Base-by-base conservation (phyloP, 2,888 invertebrate species). In the Daptonema setosum region DNA sequence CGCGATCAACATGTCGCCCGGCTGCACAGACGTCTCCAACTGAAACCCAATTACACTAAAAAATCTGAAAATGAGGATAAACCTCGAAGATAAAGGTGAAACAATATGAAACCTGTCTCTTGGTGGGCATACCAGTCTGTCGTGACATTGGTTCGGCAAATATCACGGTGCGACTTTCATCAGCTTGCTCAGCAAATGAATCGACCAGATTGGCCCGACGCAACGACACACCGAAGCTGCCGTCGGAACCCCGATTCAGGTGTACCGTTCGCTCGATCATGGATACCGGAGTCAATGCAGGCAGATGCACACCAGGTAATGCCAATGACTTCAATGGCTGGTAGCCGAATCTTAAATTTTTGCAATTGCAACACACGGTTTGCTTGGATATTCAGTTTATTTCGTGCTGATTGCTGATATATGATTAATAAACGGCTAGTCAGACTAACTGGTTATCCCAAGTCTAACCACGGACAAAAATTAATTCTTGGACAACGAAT, bases 181-280 rank as follows among this genome's bases (percentile, higher is more conserved):
- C 55, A 5, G n/a, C 14, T n/a, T 25, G 28, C 8, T 25, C 22
- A 5, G 24, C 5, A n/a, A n/a, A 24, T 5, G 11, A 11, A 24
- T n/a, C 48, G 11, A 48, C 25, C n/a, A 25, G n/a, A n/a, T n/a
- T 48, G 8, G 48, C 25, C 8, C 22, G 25, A 48, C 90, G 80
- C 61, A 91, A 75, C 60, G 87, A 88, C 68, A 91, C 90, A 0
- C 91, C 91, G 70, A 91, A 91, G 72, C 90, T 90, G 62, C 85
- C 85, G 57, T 85, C 78, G 0, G 87, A 85, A 50, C 70, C 70
- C 28, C 76, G 67, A 26, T 70, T 66, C 43, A 90, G 83, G 0
- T 80, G 79, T 54, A 90, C 73, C 54, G 80, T 77, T 61, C 88
- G 77, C 1, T 86, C 57, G 50, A 35, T 35, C 35, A 35, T 35